Conservation (phyloP, 2,113 vertebrate species). For the Bubalus kerabau region DNA sequence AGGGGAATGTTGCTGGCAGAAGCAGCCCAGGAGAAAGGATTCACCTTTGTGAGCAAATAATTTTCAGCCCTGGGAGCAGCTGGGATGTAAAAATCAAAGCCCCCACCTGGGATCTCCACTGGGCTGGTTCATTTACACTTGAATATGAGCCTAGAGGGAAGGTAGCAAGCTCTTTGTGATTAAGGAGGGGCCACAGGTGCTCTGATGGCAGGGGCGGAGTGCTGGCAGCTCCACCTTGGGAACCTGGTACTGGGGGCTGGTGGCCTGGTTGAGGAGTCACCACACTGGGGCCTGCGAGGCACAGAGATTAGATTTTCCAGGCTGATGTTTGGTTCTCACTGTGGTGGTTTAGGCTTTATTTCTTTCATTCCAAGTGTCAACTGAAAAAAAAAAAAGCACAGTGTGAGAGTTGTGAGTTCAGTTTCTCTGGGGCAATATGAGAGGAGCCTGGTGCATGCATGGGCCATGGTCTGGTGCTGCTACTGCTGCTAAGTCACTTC, state of each 20-base stretch:
- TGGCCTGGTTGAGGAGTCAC: neutral
- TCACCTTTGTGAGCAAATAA: conserved; percentile 68
- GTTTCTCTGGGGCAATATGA: neutral
- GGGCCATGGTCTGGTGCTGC: neutral
- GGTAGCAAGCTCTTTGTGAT: neutral
- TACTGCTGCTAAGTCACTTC: neutral
- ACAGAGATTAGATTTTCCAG: neutral
- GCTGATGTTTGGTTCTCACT: conserved; percentile 55
- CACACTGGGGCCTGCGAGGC: fast-evolving
- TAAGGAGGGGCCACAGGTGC: neutral
- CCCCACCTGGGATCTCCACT: neutral
- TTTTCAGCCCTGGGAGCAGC: conserved; percentile 64
- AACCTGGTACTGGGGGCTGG: neutral
- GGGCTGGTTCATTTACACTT: conserved; percentile 39
- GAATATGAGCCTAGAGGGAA: conserved; percentile 54
- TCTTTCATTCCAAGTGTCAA: neutral
- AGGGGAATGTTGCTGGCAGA: conserved; percentile 58
- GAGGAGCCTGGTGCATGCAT: neutral
- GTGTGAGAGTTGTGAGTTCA: neutral
- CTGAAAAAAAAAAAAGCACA: neutral
- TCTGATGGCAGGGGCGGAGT: neutral
- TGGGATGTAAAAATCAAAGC: conserved; percentile 31
- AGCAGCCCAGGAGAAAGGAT: conserved; percentile 65
- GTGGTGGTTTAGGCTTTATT: neutral
- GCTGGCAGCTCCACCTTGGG: fast-evolving